Percentiles rank a stretch among this genome's conserved stretches.
Conservation (phyloP, 2,113 vertebrate genomes). For the Clarias macrocephalus region DNA sequence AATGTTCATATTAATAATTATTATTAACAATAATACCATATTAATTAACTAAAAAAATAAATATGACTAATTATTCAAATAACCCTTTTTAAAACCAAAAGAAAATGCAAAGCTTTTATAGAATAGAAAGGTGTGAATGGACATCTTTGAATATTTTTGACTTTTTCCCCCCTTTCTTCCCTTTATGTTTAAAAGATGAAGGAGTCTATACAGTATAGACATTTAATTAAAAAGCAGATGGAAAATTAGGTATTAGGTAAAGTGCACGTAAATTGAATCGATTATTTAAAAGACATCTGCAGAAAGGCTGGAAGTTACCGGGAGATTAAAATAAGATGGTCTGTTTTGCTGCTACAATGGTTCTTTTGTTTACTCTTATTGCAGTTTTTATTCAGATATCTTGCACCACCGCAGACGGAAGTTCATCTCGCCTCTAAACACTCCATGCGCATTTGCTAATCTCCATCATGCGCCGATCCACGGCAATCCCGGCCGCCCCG, state of each 20-base stretch:
- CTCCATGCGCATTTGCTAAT: constrained; percentile 30
- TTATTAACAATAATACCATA: not conserved
- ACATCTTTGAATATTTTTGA: not conserved
- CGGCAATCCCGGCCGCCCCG: constrained; percentile 35
- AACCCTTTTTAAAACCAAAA: not conserved
- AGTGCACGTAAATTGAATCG: not conserved
- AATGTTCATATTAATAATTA: not conserved
- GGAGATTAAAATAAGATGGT: not conserved
- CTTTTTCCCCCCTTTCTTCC: not conserved
- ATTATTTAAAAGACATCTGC: not conserved
- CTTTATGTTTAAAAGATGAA: not conserved
- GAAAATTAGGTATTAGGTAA: not conserved
- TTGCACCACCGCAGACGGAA: constrained; percentile 4
- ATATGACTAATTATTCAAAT: not conserved
- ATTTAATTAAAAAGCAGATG: not conserved
- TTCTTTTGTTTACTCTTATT: not conserved
- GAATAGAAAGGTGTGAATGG: not conserved
- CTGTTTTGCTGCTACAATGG: not conserved
- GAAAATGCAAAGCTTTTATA: not conserved
- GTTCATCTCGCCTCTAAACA: not conserved
- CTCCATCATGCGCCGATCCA: constrained; percentile 49
- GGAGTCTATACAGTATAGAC: not conserved
- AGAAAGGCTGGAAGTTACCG: not conserved
- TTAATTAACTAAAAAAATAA: not conserved
- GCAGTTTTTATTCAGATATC: not conserved